Conservation (phyloP, 2,797 vertebrate species). For the Neostethus bicornis region DNA sequence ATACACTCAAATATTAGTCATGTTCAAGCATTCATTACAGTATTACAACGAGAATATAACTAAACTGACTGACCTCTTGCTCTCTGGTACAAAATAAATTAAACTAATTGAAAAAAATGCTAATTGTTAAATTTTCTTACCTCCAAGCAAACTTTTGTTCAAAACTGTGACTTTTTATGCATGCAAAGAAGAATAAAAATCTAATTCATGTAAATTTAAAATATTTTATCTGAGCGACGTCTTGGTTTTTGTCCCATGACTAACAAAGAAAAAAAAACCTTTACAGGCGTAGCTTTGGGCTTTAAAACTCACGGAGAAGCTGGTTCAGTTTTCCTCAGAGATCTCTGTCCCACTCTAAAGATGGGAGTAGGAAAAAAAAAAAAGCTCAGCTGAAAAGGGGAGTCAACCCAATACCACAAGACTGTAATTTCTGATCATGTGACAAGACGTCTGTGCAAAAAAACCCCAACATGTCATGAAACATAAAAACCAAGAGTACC, state of each 20-base stretch:
- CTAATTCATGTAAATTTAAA: not conserved
- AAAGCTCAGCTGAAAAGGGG: constrained; percentile 10
- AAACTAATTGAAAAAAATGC: not conserved
- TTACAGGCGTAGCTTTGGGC: not conserved
- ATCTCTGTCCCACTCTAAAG: constrained; percentile 30
- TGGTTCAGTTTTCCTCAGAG: constrained; percentile 15
- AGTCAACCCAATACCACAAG: constrained; percentile 11
- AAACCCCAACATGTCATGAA: too few species aligned
- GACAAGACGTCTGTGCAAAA: constrained; percentile 23
- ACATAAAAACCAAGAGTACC: too few species aligned
- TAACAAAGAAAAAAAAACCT: constrained; percentile 5
- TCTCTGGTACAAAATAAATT: not conserved
- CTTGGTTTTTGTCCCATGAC: constrained; percentile 48
- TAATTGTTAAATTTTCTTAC: constrained; percentile 43
- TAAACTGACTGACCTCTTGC: too few species aligned
- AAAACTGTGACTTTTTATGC: constrained; percentile 8
- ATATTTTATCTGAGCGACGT: constrained; percentile 20
- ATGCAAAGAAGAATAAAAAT: not conserved
- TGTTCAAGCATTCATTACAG: too few species aligned
- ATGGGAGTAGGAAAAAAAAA: constrained; percentile 10
- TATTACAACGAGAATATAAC: too few species aligned
- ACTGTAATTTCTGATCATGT: constrained; percentile 41
- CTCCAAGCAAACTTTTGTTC: constrained; percentile 28
- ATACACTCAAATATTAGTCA: too few species aligned
- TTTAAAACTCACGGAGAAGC: not conserved